Percentiles rank a stretch among this genome's conserved stretches.
phyloP scores from a whole-genome alignment of 37 sponge, comb jelly and placozoan genomes.

The Ephydatia muelleri region DNA sequence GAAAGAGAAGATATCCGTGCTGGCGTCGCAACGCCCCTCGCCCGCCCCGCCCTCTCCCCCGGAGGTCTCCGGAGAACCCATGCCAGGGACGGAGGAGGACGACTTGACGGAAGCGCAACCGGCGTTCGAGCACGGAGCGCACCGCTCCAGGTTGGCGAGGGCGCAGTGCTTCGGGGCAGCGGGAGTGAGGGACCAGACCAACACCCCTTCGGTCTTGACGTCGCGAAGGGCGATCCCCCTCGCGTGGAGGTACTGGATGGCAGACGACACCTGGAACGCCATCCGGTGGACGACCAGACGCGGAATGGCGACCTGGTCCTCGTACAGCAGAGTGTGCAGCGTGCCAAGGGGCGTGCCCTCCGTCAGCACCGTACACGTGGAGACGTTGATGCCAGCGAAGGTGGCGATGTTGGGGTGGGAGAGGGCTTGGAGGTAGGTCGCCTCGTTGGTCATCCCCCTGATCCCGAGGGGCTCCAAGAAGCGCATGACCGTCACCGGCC shows the following conservation, averaged over 20 bases:
- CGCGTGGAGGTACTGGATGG: slow-evolving; percentile 56
- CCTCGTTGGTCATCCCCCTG: slow-evolving; percentile 18
- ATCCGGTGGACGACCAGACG: slow-evolving; percentile 53
- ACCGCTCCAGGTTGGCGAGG: slow-evolving; percentile 54
- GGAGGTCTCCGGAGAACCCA: slow-evolving; percentile 39
- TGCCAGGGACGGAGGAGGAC: slow-evolving; percentile 37
- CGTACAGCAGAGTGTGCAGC: slow-evolving; percentile 30
- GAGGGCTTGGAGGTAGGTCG: slow-evolving; percentile 18
- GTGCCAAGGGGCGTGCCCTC: slow-evolving; percentile 70
- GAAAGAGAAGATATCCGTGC: slow-evolving; percentile 69
- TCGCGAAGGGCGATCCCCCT: slow-evolving; percentile 62
- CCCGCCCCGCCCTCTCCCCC: slow-evolving; percentile 62
- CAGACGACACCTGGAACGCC: slow-evolving; percentile 70
- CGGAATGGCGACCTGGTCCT: slow-evolving; percentile 32
- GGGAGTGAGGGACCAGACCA: slow-evolving; percentile 63
- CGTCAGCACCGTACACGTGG: slow-evolving; percentile 50
- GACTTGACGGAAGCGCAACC: slow-evolving; percentile 31
- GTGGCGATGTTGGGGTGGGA: slow-evolving; percentile 31
- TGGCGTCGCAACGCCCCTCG: slow-evolving; percentile 30
- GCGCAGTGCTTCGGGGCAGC: slow-evolving; percentile 41
- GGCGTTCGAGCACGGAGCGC: too few relatives aligned
- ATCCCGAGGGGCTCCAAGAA: too few relatives aligned
- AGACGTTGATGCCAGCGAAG: slow-evolving; percentile 44
- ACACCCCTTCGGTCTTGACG: slow-evolving; percentile 62
- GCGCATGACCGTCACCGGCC: too few relatives aligned